Conservation (phyloP, 2,113 vertebrate species). For the Monopterus albus region DNA sequence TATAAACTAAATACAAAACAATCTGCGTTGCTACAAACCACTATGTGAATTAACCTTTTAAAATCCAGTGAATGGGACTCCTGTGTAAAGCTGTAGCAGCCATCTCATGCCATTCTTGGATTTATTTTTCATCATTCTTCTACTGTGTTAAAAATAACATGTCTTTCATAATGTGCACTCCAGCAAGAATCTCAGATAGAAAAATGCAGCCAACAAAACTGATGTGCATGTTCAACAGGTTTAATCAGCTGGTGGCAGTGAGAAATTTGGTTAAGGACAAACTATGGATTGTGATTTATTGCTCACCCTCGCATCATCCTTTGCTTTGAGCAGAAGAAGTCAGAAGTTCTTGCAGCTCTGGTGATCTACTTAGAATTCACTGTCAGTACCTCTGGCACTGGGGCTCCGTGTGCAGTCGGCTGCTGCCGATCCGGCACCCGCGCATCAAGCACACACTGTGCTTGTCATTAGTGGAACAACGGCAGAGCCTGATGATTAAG, state of each 20-base stretch:
- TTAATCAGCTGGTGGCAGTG: conserved; percentile 33
- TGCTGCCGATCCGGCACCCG: conserved; percentile 50
- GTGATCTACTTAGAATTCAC: conserved; percentile 69
- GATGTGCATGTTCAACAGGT: conserved; percentile 22
- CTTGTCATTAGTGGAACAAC: conserved; percentile 63
- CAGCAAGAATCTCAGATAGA: neutral
- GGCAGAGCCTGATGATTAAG: conserved; percentile 51
- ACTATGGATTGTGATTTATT: conserved; percentile 61
- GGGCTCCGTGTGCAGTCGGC: conserved; percentile 63
- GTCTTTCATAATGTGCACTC: neutral
- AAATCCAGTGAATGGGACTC: too few species aligned
- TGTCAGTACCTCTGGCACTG: conserved; percentile 59
- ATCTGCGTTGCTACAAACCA: too few species aligned
- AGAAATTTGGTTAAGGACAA: conserved; percentile 68
- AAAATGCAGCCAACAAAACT: neutral
- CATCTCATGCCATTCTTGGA: neutral
- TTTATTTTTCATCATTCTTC: neutral
- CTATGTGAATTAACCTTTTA: too few species aligned
- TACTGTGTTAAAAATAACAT: neutral
- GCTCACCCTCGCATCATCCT: conserved; percentile 47
- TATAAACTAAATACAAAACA: too few species aligned
- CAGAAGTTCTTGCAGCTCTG: conserved; percentile 38
- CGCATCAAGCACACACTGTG: conserved; percentile 60
- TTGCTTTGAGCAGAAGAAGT: conserved; percentile 31
- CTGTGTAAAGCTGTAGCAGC: too few species aligned